A percentile compares a stretch with the other conserved stretches of the same genome.
Conservation (phyloP, 23 tunicate species). For the Halocynthia aurantium region DNA sequence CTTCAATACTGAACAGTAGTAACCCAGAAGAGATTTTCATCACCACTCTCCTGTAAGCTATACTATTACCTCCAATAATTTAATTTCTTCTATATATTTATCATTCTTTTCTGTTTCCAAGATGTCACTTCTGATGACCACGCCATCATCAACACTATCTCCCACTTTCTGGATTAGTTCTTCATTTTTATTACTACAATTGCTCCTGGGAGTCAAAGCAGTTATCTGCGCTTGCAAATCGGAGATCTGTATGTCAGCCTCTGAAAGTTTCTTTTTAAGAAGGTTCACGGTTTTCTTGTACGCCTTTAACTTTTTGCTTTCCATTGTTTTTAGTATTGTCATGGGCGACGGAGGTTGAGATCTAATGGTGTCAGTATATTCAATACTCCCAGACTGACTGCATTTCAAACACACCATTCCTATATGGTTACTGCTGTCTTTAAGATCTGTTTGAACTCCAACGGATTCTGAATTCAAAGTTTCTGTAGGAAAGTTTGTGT, state of each 20-base stretch:
- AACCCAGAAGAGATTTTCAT: background rate
- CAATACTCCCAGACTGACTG: background rate
- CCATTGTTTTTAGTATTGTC: conserved; percentile 25
- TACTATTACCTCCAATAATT: no score
- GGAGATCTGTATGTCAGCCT: conserved; percentile 28
- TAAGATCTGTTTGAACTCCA: no score
- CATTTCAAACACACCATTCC: background rate
- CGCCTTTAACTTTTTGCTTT: conserved; percentile 50
- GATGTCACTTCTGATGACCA: no score
- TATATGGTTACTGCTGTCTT: no score
- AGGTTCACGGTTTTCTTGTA: conserved; percentile 75
- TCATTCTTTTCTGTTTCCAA: no score
- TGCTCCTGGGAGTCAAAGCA: background rate
- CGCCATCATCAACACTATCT: no score
- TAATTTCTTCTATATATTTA: no score
- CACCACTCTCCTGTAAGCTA: background rate
- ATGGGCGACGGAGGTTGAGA: conserved; percentile 44
- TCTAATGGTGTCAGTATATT: background rate
- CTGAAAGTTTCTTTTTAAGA: conserved; percentile 36
- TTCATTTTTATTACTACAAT: no score
- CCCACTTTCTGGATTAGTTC: no score
- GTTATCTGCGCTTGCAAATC: conserved; percentile 3
- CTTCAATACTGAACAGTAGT: background rate
- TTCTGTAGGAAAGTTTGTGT: no score
- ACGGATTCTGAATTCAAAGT: background rate